Base-by-base conservation (phyloP, 2,888 invertebrate species). In the Cantharis rustica region DNA sequence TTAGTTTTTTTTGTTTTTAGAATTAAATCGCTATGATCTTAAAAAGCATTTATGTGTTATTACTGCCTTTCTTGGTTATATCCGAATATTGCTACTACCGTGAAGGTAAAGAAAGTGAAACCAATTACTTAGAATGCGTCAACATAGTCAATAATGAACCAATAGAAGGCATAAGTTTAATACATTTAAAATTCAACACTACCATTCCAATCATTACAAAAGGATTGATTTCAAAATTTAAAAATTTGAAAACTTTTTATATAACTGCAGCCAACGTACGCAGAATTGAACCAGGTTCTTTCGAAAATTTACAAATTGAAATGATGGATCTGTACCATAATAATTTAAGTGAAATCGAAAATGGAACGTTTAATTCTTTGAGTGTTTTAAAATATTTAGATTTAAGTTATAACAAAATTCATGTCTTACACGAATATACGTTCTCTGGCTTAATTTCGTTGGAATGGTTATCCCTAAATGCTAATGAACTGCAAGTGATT, bases 271-370 rank as follows among this genome's bases (percentile, higher is more conserved):
- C 77, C 15, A 77, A 77, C 16, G 72, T 77, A 7, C 23, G 68
- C 31, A 72, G 10, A 69, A 77, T 77, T 23, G 72, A 77, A 27
- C 27, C 70, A 9, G 77, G 72, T 0, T 69, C 77, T 3, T 27
- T 77, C 4, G 62, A 72, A 17, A 71, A 69, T 15, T 68, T 61
- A 27, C 27, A 61, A 20, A 31, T 77, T 4, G 77, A 72, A 70
- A 77, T 77, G 66, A 20, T 77, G 16, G 77, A 77, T 63, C 63
- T 77, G 1, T 77, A 72, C 16, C 69, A 77, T 7, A 77, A 77
- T 26, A 75, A 77, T 26, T 26, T 77, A 3, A 69, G 27, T 63
- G 15, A 7, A 9, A 70, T 77, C 16, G 72, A 72, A 72, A 74
- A 72, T 31, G 77, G 77, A 9, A 72, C 72, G 0, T 73, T 77